Evolutionary conservation across 2,888 invertebrate genomes (phyloP).

Genomic region (Eucera pruinosa): DNA sequence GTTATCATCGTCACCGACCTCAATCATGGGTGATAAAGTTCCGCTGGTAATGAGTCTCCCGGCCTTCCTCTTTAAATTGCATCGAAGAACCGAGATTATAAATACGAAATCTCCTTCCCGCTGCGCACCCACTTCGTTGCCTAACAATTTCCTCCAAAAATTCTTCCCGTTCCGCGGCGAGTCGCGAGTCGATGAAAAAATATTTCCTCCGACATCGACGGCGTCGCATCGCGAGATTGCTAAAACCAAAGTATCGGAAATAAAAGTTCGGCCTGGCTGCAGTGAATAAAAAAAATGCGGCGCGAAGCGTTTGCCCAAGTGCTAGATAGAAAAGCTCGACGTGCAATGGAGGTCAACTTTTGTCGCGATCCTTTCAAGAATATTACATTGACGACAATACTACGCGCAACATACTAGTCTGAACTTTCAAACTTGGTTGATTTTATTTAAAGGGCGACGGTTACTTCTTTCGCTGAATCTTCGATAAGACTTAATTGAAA

Average conservation of each 20-base stretch:
- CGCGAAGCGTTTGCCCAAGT: slow-evolving; percentile 25
- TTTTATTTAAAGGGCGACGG: neutral
- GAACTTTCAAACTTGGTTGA: slow-evolving; percentile 13
- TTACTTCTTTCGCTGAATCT: neutral
- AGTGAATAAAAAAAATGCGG: slow-evolving; percentile 5
- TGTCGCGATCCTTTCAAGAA: slow-evolving; percentile 48
- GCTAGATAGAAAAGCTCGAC: slow-evolving; percentile 22
- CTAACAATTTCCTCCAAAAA: neutral
- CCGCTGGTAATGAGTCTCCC: slow-evolving; percentile 49
- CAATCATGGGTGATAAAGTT: slow-evolving; percentile 52
- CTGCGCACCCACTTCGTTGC: neutral
- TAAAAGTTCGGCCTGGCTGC: neutral
- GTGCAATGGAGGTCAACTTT: slow-evolving; percentile 48
- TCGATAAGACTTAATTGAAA: neutral
- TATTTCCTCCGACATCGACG: too few relatives aligned
- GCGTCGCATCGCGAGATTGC: neutral
- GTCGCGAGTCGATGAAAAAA: neutral
- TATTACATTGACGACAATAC: slow-evolving; percentile 37
- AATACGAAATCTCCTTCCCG: slow-evolving; percentile 27
- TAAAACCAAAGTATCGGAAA: neutral
- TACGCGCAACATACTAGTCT: neutral
- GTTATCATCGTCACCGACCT: slow-evolving; percentile 43
- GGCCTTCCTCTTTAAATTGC: slow-evolving; percentile 43
- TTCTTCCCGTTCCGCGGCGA: too few relatives aligned
- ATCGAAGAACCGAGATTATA: slow-evolving; percentile 33